These are phyloP conservation scores for Drepana arcuata DNA, from an alignment of 1,140 invertebrate species.

Conservation along the genomic window DNA sequence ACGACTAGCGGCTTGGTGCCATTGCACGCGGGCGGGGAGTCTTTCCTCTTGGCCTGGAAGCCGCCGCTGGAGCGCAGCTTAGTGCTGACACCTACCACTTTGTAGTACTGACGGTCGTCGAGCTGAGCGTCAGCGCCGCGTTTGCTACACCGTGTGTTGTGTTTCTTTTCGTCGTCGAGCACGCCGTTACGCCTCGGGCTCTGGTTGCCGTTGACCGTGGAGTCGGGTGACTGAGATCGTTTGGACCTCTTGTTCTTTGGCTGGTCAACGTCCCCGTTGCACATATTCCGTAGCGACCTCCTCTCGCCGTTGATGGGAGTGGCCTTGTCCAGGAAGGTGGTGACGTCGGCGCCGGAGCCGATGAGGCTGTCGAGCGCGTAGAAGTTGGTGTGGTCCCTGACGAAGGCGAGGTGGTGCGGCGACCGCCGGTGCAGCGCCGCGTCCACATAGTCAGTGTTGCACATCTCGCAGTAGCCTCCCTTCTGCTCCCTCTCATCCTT, in stretches of 20 bases:
- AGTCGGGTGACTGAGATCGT: slow-evolving; percentile 41
- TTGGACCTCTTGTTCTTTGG: slow-evolving; percentile 33
- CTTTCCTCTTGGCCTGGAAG: slow-evolving; percentile 45
- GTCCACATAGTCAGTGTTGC: slow-evolving; percentile 79
- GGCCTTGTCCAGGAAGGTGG: slow-evolving; percentile 74
- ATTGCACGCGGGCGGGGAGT: slow-evolving; percentile 38
- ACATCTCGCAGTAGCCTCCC: slow-evolving; percentile 83
- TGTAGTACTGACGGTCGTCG: slow-evolving; percentile 79
- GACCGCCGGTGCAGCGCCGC: slow-evolving; percentile 78
- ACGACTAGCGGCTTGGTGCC: slow-evolving; percentile 76
- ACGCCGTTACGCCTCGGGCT: slow-evolving; percentile 45
- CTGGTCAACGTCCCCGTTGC: slow-evolving; percentile 48
- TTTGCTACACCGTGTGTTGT: slow-evolving; percentile 57
- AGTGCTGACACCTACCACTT: slow-evolving; percentile 80
- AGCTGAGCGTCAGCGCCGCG: slow-evolving; percentile 72
- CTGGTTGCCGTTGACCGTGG: slow-evolving; percentile 32
- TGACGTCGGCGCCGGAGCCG: slow-evolving; percentile 73
- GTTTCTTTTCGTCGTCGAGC: slow-evolving; percentile 40
- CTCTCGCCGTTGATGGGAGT: slow-evolving; percentile 53
- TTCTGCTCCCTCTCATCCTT: slow-evolving; percentile 72
- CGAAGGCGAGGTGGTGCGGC: slow-evolving; percentile 80
- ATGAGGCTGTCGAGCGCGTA: slow-evolving; percentile 79
- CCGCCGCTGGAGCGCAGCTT: slow-evolving; percentile 77
- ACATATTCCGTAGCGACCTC: slow-evolving; percentile 53
- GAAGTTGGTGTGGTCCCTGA: slow-evolving; percentile 80